Base-by-base conservation (phyloP, 2,888 invertebrate species). In the Pherbina coryleti region DNA sequence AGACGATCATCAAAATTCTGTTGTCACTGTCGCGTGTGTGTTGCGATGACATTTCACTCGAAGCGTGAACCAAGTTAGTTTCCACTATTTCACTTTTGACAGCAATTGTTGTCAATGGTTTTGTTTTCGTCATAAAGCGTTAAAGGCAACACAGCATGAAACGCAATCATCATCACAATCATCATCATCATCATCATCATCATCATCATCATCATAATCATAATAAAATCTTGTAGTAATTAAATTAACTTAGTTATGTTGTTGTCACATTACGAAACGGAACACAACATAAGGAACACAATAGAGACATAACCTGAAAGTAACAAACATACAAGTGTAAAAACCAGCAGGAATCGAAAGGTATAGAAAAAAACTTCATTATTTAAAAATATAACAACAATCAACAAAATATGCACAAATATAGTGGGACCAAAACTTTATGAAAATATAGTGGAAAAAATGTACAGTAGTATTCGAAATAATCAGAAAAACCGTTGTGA, bases 191-290 rank as follows among this genome's bases (percentile, higher is more conserved):
- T n/a, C n/a, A n/a, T n/a, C n/a, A n/a, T n/a, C n/a, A 22, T n/a
- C 3, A 8, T 7, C 3, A 19, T 55, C 9, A n/a, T 22, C 4
- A 22, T 2, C 57, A 25, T 14, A 8, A 25, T 22, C 55, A 55
- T 55, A 14, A 31, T 55, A 25, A 17, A 55, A 62, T 34, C n/a
- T 55, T 69, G 31, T n/a, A 55, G 25, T 77, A 67, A 73, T 67
- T 73, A 60, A 73, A 77, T 73, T 69, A 67, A 17, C 69, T 8
- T 44, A 78, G 74, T 78, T 74, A 74, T 74, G 64, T 67, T 77
- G 76, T 77, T 37, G 37, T 37, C 62, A 62, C 49, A 62, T 55
- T 74, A 25, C 19, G 17, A 28, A 31, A 49, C 49, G 17, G 11
- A 60, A 49, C 44, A 49, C 62, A 31, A 44, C 28, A 28, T 55